Evolutionary conservation across 1,140 invertebrate species (phyloP), one percentile per base, ranked within the genome.

Genomic region (Metaphire vulgaris): DNA sequence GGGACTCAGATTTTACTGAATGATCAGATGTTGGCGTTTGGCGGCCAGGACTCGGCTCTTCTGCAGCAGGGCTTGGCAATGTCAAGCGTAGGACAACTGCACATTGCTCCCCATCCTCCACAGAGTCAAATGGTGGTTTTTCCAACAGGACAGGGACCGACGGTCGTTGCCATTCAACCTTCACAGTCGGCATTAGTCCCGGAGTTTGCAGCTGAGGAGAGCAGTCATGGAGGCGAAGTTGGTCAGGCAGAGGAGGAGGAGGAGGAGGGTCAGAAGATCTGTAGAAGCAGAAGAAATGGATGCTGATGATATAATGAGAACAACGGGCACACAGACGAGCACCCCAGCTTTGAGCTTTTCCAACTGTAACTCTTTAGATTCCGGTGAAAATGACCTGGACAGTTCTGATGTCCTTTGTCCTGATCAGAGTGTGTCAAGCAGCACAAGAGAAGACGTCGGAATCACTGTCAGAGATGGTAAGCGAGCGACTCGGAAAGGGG

Each of bases 241-340:
- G 67, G n/a, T 69, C n/a, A 12, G 6, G 67, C 14, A 26, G 67
- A 69, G n/a, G 67, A 28, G 30, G 67, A 31, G 28, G 30, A 69
- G 67, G 30, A 2, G 6, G 67, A 12, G 28, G 30, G 67, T 26
- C 2, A 26, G 33, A 1, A 34, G 33, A n/a, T 26, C 6, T 34
- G 0, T 1, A 1, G 16, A 34, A 28, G 1, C 1, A 1, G 33
- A 33, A 28, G 16, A 33, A 14, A 33, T 33, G 1, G 72, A 0
- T 0, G 72, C 28, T 34, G 72, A 73, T 6, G 72, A 73, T 6
- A 28, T 73, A 2, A 29, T 73, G 33, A 33, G 34, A n/a, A 73
- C 72, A n/a, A 73, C 72, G 41, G 72, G 72, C 14, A 73, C 72
- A 16, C 72, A 73, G 26, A 73, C 72, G 41, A 73, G 72, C 72